These are phyloP conservation scores for Drosophila glabriapex DNA, from an alignment of 2,888 invertebrate species.

Conservation along the genomic window DNA sequence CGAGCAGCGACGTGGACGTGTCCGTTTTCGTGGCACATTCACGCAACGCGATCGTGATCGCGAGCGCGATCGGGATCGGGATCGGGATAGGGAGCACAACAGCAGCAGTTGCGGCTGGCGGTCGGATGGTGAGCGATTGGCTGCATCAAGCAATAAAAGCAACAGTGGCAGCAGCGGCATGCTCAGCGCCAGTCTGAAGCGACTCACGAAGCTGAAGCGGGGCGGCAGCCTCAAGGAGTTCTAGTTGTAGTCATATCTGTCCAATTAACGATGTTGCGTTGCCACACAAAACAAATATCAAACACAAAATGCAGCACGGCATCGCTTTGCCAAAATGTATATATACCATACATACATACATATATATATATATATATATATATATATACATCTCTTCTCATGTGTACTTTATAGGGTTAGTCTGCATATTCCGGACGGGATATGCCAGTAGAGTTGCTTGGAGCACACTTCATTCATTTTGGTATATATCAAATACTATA, in stretches of 20 bases:
- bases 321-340: conserved; percentile 43
- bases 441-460: conserved; percentile 17
- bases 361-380: conserved; percentile 7
- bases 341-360: conserved; percentile 30
- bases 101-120: conserved; percentile 16
- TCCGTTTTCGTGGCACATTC: conserved; percentile 77
- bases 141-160: not conserved
- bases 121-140: conserved; percentile 11
- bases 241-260: conserved; percentile 35
- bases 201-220: conserved; percentile 80
- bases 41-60: conserved; percentile 66
- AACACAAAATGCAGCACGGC: not conserved
- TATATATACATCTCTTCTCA: conserved; percentile 11
- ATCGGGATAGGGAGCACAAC: not conserved
- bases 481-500: not conserved
- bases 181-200: conserved; percentile 65
- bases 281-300: conserved; percentile 5
- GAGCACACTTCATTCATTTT: conserved; percentile 14
- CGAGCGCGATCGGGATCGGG: not conserved
- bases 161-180: conserved; percentile 37
- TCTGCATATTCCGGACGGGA: not conserved
- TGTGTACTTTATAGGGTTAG: conserved; percentile 41
- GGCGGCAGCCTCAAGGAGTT: conserved; percentile 82
- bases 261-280: conserved; percentile 14
- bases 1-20: conserved; percentile 72